These are phyloP conservation scores for Rugalucina vietnamica DNA, from an alignment of 2,888 invertebrate genomes.

Conservation along the genomic window DNA sequence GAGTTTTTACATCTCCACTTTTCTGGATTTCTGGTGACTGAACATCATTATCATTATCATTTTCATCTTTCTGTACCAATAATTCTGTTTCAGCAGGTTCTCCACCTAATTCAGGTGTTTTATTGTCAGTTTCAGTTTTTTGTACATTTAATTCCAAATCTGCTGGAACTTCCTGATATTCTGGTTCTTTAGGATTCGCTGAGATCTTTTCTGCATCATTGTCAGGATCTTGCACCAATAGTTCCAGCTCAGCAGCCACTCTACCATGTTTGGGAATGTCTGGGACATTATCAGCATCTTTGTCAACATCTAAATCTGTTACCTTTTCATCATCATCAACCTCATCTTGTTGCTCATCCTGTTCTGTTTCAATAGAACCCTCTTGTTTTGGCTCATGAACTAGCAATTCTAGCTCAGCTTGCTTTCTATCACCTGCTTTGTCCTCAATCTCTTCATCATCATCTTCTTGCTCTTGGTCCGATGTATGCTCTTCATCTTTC, in stretches of 20 bases:
- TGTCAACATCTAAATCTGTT: not conserved
- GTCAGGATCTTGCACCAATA: not conserved
- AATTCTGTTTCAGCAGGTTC: not conserved
- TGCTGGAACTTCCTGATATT: not conserved
- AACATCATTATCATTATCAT: slow-evolving; percentile 4
- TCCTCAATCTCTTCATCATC: not conserved
- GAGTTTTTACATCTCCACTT: not conserved
- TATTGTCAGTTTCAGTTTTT: not conserved
- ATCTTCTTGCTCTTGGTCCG: not conserved
- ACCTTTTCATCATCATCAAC: slow-evolving; percentile 5
- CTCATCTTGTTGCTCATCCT: not conserved
- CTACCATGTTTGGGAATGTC: not conserved
- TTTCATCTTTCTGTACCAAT: not conserved
- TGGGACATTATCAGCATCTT: not conserved
- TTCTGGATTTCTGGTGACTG: not conserved
- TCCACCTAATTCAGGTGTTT: not conserved
- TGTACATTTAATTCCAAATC: not conserved
- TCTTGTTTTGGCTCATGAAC: too few species aligned
- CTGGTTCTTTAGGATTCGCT: not conserved
- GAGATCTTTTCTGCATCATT: not conserved
- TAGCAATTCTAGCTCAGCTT: not conserved
- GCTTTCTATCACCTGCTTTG: not conserved
- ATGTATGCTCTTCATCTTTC: not conserved
- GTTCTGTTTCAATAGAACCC: not conserved
- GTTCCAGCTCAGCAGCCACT: not conserved